phyloP scores from a whole-genome alignment of 2,888 invertebrate genomes.

The Drosophila differens region DNA sequence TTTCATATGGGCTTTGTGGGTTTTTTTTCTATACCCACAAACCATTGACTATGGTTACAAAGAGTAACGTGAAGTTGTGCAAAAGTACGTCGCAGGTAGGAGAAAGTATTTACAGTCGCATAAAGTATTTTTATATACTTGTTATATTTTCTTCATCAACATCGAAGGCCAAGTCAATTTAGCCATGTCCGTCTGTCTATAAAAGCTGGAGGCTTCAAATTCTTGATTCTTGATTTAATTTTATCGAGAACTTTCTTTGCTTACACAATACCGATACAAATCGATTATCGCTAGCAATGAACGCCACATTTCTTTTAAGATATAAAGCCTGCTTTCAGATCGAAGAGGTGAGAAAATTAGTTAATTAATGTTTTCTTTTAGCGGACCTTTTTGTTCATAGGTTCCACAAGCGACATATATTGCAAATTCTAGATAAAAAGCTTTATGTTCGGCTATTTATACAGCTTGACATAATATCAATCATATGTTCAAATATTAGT shows the following conservation, averaged over 20 bases:
- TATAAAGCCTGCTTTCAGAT: too few species aligned
- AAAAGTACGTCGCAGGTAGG: neutral
- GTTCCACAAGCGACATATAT: neutral
- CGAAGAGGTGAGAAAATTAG: neutral
- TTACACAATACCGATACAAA: neutral
- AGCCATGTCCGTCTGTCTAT: neutral
- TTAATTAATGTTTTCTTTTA: neutral
- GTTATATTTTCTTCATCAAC: neutral
- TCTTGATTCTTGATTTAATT: too few species aligned
- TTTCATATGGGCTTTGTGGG: conserved; percentile 60
- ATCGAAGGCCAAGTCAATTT: too few species aligned
- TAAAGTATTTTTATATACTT: neutral
- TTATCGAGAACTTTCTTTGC: neutral
- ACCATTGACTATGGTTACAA: neutral
- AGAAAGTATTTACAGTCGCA: neutral
- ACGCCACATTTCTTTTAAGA: too few species aligned
- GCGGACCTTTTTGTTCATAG: neutral
- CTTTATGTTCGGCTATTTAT: neutral
- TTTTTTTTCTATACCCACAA: neutral
- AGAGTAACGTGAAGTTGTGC: neutral
- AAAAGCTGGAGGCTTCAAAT: neutral
- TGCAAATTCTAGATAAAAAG: too few species aligned
- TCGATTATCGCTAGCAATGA: too few species aligned
- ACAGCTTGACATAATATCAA: neutral
- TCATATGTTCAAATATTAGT: neutral